These are phyloP conservation scores for Diploptera punctata DNA, from an alignment of 2,888 invertebrate species.

Conservation along the genomic window DNA sequence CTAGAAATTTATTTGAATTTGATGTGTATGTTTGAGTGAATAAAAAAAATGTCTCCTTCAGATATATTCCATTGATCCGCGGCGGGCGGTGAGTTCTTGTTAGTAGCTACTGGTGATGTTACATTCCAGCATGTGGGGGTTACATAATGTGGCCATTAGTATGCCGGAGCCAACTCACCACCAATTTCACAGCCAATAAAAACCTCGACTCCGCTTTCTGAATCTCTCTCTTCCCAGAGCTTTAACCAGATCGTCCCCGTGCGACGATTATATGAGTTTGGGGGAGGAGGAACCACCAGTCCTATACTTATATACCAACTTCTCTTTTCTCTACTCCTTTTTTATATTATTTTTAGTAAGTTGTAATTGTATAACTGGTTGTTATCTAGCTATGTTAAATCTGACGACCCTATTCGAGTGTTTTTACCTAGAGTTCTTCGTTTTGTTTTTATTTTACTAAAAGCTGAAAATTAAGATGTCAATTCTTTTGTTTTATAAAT, in stretches of 20 bases:
- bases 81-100: conserved; percentile 22
- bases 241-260: background rate
- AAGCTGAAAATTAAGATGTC: no score
- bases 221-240: conserved; percentile 18
- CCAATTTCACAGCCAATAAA: conserved; percentile 39
- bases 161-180: conserved; percentile 28
- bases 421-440: no score
- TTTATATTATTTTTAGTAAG: no score
- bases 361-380: no score
- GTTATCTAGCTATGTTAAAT: no score
- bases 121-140: conserved; percentile 5
- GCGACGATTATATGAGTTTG: conserved; percentile 30
- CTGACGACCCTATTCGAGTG: no score
- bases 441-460: no score
- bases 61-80: no score
- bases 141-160: conserved; percentile 33
- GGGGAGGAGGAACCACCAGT: background rate
- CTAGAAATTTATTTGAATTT: no score
- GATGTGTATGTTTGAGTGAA: no score
- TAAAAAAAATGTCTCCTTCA: no score
- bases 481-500: no score
- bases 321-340: background rate
- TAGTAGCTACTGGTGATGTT: conserved; percentile 19
- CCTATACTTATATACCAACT: background rate
- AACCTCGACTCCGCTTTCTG: conserved; percentile 29